These are phyloP conservation scores for Cataglyphis cursor DNA, from an alignment of 2,888 invertebrate species.

Conservation along the genomic window DNA sequence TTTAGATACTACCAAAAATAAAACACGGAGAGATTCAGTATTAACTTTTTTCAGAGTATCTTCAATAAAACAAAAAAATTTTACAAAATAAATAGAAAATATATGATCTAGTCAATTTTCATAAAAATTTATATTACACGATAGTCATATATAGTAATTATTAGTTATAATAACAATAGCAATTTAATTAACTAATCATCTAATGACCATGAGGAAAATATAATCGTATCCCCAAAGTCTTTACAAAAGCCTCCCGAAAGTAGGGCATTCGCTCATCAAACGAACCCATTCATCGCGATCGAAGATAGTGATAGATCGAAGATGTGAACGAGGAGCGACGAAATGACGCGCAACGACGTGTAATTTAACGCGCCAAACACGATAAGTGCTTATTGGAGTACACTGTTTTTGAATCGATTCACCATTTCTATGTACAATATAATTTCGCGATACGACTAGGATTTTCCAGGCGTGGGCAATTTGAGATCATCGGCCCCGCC, in stretches of 20 bases:
- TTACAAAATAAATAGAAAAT: background rate
- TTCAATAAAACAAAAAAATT: background rate
- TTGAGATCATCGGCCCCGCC: conserved; percentile 75
- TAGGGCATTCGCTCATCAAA: background rate
- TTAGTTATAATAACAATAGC: background rate
- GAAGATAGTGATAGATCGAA: background rate
- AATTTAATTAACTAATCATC: background rate
- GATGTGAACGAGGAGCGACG: background rate
- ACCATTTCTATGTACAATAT: conserved; percentile 13
- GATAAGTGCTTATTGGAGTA: background rate
- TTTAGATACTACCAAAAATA: background rate
- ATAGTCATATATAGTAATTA: background rate
- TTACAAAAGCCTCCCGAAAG: background rate
- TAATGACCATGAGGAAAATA: background rate
- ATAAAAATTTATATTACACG: background rate
- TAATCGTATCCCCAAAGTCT: background rate
- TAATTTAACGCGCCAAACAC: background rate
- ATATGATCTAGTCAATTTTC: background rate
- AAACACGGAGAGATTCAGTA: background rate
- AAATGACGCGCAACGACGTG: background rate
- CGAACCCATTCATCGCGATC: background rate
- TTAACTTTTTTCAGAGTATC: background rate
- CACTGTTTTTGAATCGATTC: conserved; percentile 47
- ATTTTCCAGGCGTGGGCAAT: conserved; percentile 60
- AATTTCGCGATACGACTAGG: conserved; percentile 42